Evolutionary conservation across 2,113 vertebrate genomes (phyloP).

Genomic region (Girardinichthys multiradiatus): DNA sequence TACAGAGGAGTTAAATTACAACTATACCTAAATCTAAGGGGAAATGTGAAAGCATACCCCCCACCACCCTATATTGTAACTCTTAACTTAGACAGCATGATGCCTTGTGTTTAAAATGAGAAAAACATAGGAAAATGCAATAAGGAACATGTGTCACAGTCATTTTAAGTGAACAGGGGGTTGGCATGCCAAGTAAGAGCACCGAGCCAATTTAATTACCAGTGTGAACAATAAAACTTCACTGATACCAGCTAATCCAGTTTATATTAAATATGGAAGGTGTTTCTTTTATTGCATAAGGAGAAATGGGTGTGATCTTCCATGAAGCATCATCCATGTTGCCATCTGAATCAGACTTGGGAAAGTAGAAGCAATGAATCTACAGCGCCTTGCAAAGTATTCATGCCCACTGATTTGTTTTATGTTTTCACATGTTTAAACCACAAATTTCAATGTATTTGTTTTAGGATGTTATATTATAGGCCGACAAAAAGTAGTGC

Average conservation of each 20-base stretch:
- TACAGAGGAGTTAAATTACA: too few species aligned
- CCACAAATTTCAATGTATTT: too few species aligned
- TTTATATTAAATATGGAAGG: slow-evolving; percentile 60
- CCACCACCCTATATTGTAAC: too few species aligned
- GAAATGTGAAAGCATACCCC: too few species aligned
- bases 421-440: too few species aligned
- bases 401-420: too few species aligned
- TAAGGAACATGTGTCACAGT: slow-evolving; percentile 42
- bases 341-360: slow-evolving; percentile 25
- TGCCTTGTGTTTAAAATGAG: slow-evolving; percentile 22
- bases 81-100: slow-evolving; percentile 20
- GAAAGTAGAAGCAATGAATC: not conserved
- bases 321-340: slow-evolving; percentile 5
- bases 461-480: too few species aligned
- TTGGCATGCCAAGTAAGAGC: slow-evolving; percentile 19
- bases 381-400: too few species aligned
- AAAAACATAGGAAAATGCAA: slow-evolving; percentile 38
- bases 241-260: slow-evolving; percentile 56
- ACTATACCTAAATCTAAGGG: too few species aligned
- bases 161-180: slow-evolving; percentile 37
- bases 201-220: slow-evolving; percentile 41
- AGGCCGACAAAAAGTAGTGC: too few species aligned
- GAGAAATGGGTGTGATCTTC: slow-evolving; percentile 55
- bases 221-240: slow-evolving; percentile 55
- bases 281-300: slow-evolving; percentile 49